Evolutionary conservation across 2,797 vertebrate species (phyloP).

Genomic region (Sebastes nivosus): DNA sequence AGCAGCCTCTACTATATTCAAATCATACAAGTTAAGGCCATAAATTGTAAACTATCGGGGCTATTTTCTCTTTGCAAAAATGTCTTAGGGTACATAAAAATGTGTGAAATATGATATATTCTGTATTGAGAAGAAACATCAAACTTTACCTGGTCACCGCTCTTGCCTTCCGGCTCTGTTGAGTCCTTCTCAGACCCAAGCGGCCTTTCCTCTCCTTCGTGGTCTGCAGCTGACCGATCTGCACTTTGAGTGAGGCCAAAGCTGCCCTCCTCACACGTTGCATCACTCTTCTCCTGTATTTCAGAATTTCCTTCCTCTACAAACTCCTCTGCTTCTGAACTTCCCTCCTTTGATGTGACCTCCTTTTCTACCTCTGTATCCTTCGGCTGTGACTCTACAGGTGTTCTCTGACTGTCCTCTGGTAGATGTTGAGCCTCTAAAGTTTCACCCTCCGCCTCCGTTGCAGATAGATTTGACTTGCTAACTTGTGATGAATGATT

Average conservation of each 20-base stretch:
- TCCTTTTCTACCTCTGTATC: slow-evolving; percentile 25
- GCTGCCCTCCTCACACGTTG: slow-evolving; percentile 26
- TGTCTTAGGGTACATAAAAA: neutral
- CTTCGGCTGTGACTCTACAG: slow-evolving; percentile 27
- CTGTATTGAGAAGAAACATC: neutral
- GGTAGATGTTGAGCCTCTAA: slow-evolving; percentile 3
- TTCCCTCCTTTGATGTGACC: slow-evolving; percentile 11
- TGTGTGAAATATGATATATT: neutral
- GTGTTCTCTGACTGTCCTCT: slow-evolving; percentile 25
- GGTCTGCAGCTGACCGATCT: slow-evolving; percentile 27
- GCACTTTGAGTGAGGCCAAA: slow-evolving; percentile 11
- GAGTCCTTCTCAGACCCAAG: slow-evolving; percentile 33
- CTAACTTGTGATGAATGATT: slow-evolving; percentile 22
- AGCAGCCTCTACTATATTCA: neutral
- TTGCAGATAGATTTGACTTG: slow-evolving; percentile 23
- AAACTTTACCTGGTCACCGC: slow-evolving; percentile 69
- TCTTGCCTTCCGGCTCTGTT: slow-evolving; percentile 31
- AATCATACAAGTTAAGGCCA: neutral
- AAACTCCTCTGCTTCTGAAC: slow-evolving; percentile 22
- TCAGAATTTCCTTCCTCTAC: slow-evolving; percentile 27
- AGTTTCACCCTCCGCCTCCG: slow-evolving; percentile 33
- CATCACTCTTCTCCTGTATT: slow-evolving; percentile 15
- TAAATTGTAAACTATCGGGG: neutral
- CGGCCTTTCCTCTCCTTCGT: slow-evolving; percentile 39
- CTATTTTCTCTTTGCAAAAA: neutral